phyloP scores from a whole-genome alignment of 53 echinoderm and acorn worm species.

The Holothuria leucospilota region DNA sequence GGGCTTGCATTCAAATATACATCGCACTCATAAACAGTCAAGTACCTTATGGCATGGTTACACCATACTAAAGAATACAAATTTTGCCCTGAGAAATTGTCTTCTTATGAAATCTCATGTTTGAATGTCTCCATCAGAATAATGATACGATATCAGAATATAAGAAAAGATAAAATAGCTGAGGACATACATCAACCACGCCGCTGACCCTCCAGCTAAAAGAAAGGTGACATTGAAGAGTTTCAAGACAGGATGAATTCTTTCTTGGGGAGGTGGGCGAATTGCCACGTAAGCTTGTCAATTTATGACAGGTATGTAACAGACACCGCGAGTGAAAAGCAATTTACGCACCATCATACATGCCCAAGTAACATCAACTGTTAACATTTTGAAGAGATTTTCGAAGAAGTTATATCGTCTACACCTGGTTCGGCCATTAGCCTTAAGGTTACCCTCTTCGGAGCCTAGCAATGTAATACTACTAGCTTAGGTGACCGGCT shows the following conservation, averaged over 20 bases:
- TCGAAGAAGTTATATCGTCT: background rate
- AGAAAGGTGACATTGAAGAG: conserved; percentile 7
- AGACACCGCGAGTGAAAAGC: conserved; percentile 33
- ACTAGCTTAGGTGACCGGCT: conserved; percentile 10
- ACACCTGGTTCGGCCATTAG: conserved; percentile 43
- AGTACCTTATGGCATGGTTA: too few species aligned
- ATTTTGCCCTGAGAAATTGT: too few species aligned
- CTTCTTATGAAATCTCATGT: conserved; percentile 5
- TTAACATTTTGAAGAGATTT: conserved; percentile 23
- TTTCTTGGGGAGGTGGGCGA: conserved; percentile 37
- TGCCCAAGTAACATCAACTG: conserved; percentile 34
- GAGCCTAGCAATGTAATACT: too few species aligned
- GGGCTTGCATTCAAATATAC: too few species aligned
- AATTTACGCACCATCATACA: conserved; percentile 39
- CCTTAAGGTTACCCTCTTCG: too few species aligned
- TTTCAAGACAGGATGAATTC: conserved; percentile 10
- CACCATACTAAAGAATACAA: too few species aligned
- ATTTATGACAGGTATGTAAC: conserved; percentile 47
- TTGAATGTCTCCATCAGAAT: conserved; percentile 25
- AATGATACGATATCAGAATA: background rate
- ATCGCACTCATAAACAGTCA: too few species aligned
- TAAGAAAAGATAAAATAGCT: too few species aligned
- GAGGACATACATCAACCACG: conserved; percentile 2
- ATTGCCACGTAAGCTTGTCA: conserved; percentile 40
- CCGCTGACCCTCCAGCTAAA: conserved; percentile 36